A percentile compares a stretch with the other conserved stretches of the same genome.
Conservation (phyloP, 2,888 invertebrate species). For the Villa cingulata region DNA sequence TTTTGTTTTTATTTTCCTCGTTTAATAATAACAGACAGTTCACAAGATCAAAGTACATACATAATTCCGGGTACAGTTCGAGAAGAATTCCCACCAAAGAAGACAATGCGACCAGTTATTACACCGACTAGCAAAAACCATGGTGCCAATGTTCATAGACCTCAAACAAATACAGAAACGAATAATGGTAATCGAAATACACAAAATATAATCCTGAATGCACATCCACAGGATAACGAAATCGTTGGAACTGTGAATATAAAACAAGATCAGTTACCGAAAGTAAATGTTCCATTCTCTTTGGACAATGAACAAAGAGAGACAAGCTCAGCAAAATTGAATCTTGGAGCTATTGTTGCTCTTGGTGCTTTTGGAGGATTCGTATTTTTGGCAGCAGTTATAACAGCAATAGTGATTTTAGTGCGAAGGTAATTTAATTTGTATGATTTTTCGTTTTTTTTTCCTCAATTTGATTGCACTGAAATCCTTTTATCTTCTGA, state of each 20-base stretch:
- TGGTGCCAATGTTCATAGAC: neutral
- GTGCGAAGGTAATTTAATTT: conserved; percentile 59
- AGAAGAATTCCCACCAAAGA: conserved; percentile 37
- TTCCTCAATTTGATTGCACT: too few relatives aligned
- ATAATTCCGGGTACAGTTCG: conserved; percentile 35
- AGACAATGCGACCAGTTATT: conserved; percentile 25
- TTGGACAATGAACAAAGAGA: conserved; percentile 44
- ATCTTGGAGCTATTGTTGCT: conserved; percentile 76
- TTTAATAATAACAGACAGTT: conserved; percentile 21
- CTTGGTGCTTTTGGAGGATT: conserved; percentile 83
- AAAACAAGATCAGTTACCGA: conserved; percentile 49
- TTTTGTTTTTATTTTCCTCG: too few relatives aligned
- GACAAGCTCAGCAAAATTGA: conserved; percentile 49
- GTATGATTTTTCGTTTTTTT: too few relatives aligned
- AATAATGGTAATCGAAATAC: conserved; percentile 26
- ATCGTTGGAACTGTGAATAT: conserved; percentile 40
- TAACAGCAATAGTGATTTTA: conserved; percentile 77
- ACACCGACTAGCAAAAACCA: conserved; percentile 19
- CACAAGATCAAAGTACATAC: conserved; percentile 32
- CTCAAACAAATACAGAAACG: neutral
- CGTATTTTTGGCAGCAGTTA: conserved; percentile 75
- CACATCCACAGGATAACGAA: conserved; percentile 72
- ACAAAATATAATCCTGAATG: conserved; percentile 44
- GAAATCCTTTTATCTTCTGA: too few relatives aligned
- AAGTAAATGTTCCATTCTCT: conserved; percentile 52